These are phyloP conservation scores for Agonopterix heracliana DNA, from an alignment of 2,888 invertebrate genomes.

Conservation along the genomic window DNA sequence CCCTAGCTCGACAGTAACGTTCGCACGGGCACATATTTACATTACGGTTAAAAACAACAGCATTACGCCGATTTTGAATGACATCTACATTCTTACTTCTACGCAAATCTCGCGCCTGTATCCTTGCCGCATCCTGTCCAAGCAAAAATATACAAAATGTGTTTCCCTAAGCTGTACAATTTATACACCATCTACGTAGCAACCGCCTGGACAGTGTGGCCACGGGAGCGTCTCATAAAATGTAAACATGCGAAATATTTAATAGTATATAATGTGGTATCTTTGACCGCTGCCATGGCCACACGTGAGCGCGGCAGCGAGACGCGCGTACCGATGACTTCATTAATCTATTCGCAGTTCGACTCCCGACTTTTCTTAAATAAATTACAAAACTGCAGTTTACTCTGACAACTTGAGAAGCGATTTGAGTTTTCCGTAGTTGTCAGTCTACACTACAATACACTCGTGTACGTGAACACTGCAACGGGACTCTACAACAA, in stretches of 20 bases:
- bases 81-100: conserved; percentile 39
- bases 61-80: conserved; percentile 25
- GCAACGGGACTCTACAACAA: conserved; percentile 11
- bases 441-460: no score
- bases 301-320: conserved; percentile 6
- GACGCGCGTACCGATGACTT: conserved; percentile 9
- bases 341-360: conserved; percentile 43
- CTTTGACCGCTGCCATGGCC: conserved; percentile 2
- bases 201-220: conserved; percentile 30
- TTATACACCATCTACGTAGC: conserved; percentile 55
- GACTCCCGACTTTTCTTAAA: conserved; percentile 27
- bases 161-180: conserved; percentile 65
- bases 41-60: conserved; percentile 7
- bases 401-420: no score
- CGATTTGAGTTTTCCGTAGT: no score
- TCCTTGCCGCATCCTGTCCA: conserved; percentile 49
- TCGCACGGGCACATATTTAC: conserved; percentile 17
- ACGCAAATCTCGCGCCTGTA: conserved; percentile 50
- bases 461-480: no score
- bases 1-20: neutral
- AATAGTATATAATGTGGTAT: neutral
- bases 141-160: conserved; percentile 72
- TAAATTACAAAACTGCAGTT: no score
- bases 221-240: conserved; percentile 3
- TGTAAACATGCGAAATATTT: neutral